These are phyloP conservation scores for Furcifer pardalis DNA, from an alignment of 2,797 vertebrate genomes.

Conservation along the genomic window DNA sequence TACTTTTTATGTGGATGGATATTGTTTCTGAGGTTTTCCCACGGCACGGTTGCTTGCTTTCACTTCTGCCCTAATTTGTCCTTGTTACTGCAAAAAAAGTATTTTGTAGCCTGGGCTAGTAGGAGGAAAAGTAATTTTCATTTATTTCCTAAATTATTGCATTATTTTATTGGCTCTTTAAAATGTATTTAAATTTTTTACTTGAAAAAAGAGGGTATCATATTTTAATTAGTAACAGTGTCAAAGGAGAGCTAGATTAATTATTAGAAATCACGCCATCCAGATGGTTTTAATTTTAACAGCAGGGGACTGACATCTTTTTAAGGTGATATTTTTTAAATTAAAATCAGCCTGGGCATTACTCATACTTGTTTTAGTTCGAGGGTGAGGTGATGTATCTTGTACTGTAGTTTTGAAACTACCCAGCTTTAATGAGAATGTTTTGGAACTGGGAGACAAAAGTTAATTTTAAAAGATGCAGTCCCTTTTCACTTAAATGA, in stretches of 20 bases:
- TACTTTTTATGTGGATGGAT: neutral
- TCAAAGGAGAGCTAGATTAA: constrained; percentile 81
- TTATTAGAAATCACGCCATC: constrained; percentile 78
- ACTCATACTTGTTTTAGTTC: constrained; percentile 70
- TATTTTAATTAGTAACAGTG: constrained; percentile 81
- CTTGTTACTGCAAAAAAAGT: constrained; percentile 16
- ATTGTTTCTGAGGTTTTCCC: constrained; percentile 11
- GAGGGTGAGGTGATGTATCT: constrained; percentile 60
- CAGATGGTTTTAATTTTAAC: constrained; percentile 83
- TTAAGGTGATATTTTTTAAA: constrained; percentile 80
- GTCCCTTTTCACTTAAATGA: constrained; percentile 44
- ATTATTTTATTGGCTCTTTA: constrained; percentile 80
- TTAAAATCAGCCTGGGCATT: constrained; percentile 80
- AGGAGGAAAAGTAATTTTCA: constrained; percentile 69
- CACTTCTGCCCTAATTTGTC: fast-evolving
- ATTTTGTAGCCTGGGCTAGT: constrained; percentile 16
- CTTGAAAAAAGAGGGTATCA: constrained; percentile 70
- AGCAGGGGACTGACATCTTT: constrained; percentile 78
- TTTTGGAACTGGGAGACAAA: constrained; percentile 21
- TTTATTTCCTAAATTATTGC: constrained; percentile 72
- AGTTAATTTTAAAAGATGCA: constrained; percentile 35
- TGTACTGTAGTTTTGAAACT: constrained; percentile 60
- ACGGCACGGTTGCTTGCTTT: constrained; percentile 2
- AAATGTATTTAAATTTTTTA: constrained; percentile 81
- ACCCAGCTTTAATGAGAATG: constrained; percentile 33